Percentiles rank a stretch among this genome's conserved stretches.
phyloP scores from a whole-genome alignment of 2,888 invertebrate genomes.

The Eristalis pertinax region DNA sequence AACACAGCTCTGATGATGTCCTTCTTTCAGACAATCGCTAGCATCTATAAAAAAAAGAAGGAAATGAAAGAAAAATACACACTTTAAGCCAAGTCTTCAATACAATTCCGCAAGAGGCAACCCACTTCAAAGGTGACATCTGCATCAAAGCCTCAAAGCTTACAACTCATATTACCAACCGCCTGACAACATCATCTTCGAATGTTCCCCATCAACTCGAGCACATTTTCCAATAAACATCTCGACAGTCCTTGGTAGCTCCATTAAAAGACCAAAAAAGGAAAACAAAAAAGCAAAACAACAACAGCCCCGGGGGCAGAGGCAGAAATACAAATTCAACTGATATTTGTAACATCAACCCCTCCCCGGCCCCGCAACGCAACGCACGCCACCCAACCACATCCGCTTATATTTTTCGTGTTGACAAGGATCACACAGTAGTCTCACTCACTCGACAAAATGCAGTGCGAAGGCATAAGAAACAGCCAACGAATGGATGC shows the following conservation, averaged over 20 bases:
- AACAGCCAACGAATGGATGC: not conserved
- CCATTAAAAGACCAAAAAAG: conserved; percentile 4
- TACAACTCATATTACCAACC: conserved; percentile 35
- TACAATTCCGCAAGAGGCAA: not conserved
- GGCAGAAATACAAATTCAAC: conserved; percentile 38
- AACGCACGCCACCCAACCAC: not conserved
- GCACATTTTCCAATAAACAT: conserved; percentile 64
- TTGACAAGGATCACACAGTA: conserved; percentile 31
- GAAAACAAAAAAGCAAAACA: conserved; percentile 2
- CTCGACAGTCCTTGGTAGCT: conserved; percentile 32
- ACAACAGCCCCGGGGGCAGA: not conserved
- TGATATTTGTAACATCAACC: conserved; percentile 48
- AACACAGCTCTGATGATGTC: too few species aligned
- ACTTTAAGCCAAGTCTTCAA: not conserved
- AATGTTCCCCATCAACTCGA: conserved; percentile 31
- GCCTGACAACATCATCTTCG: conserved; percentile 17
- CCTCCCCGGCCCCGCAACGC: not conserved
- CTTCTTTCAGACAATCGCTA: too few species aligned
- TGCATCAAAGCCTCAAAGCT: not conserved
- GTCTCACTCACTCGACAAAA: conserved; percentile 17
- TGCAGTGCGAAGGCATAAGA: conserved; percentile 32
- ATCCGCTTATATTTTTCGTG: conserved; percentile 20
- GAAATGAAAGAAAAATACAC: not conserved
- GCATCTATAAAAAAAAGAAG: too few species aligned
- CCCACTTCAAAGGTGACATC: conserved; percentile 18